These are phyloP conservation scores for Gortyna flavago DNA, from an alignment of 2,888 invertebrate genomes.

Conservation along the genomic window DNA sequence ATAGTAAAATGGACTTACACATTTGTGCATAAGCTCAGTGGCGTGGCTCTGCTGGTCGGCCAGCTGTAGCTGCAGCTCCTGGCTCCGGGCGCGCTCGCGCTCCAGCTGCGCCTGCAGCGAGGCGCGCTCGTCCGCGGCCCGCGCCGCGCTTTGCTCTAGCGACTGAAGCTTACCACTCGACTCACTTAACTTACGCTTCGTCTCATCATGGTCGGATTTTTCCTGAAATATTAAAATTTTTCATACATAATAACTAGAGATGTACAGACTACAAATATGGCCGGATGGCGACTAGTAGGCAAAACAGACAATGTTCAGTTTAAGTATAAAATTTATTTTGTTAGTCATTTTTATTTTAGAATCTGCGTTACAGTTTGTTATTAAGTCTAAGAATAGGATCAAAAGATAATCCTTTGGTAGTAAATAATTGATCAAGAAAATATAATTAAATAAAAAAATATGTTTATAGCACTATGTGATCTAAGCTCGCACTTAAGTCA, in stretches of 20 bases:
- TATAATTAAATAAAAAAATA: no score
- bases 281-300: no score
- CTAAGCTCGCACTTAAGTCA: no score
- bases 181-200: constrained; percentile 74
- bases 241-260: not conserved
- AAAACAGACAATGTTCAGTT: no score
- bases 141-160: constrained; percentile 70
- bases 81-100: constrained; percentile 81
- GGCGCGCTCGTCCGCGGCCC: constrained; percentile 79
- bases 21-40: constrained; percentile 89
- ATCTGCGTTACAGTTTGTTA: no score
- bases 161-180: constrained; percentile 74
- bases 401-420: no score
- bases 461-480: no score
- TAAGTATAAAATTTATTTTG: no score
- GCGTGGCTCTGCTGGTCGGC: constrained; percentile 87
- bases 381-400: no score
- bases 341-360: no score
- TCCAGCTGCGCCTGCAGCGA: constrained; percentile 81
- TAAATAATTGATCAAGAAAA: no score
- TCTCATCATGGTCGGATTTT: constrained; percentile 77
- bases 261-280: not conserved
- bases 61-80: constrained; percentile 89
- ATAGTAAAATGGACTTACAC: constrained; percentile 83
- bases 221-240: constrained; percentile 73